These are phyloP conservation scores for Sitta europaea DNA, from an alignment of 2,113 vertebrate species.

Conservation along the genomic window DNA sequence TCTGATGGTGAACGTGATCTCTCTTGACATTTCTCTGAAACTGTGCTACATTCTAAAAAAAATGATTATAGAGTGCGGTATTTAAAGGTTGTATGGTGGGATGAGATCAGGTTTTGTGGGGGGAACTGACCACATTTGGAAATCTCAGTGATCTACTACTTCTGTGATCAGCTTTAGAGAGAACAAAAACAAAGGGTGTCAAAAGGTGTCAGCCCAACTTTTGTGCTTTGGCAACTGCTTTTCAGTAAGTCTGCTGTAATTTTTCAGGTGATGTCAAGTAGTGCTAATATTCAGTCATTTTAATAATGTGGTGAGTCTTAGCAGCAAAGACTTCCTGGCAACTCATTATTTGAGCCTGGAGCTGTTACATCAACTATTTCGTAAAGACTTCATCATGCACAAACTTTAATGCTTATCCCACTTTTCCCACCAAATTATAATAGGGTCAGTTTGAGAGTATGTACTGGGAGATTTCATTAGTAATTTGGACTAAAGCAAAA, in stretches of 20 bases:
- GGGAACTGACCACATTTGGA: not conserved
- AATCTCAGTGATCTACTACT: not conserved
- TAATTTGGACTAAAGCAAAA: not conserved
- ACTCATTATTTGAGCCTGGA: not conserved
- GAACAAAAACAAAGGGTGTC: not conserved
- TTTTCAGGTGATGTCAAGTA: not conserved
- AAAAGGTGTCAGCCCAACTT: not conserved
- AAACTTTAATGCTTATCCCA: not conserved
- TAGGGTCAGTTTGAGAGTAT: not conserved
- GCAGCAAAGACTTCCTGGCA: not conserved
- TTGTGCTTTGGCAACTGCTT: not conserved
- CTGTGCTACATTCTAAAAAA: not conserved
- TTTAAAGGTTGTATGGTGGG: not conserved
- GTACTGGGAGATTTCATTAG: not conserved
- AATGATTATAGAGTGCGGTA: fast-evolving
- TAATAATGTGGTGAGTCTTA: not conserved
- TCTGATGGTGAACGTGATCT: not conserved
- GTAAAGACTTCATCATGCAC: not conserved
- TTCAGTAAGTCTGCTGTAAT: not conserved
- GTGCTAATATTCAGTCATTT: not conserved
- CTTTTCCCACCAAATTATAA: not conserved
- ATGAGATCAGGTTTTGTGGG: not conserved
- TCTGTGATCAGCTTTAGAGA: not conserved
- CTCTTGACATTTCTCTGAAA: not conserved
- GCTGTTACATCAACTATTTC: not conserved